Evolutionary conservation across 2,888 invertebrate species (phyloP), one percentile per base, ranked within the genome.

Genomic region (Meandrusa payeni): DNA sequence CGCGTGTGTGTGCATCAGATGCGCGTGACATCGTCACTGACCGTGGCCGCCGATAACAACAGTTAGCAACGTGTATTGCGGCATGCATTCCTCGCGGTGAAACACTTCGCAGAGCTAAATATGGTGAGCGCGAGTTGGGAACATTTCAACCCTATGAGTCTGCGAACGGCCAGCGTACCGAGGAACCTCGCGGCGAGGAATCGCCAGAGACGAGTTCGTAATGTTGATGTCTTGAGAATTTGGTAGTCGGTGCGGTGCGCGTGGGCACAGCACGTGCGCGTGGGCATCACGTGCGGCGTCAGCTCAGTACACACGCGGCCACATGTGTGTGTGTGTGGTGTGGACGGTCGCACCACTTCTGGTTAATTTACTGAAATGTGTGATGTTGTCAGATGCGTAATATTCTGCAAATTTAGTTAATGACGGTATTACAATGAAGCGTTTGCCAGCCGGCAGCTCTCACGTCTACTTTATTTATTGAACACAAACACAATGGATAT

Each of bases 91-190:
- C 9, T 27, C 2, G 28, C 19, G 17, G 12, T 29, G 29, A 26
- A 24, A 40, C 15, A 17, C 31, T 20, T 17, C 17, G 7, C 59
- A 61, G 52, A 57, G 51, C 73, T 74, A 73, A 71, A 76, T 70
- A 75, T 59, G 75, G 76, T 52, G 67, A 62, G 69, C 63, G 61
- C 65, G 57, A 15, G 3, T 3, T 17, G 9, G 5, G 20, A 12
- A 12, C 27, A 4, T 10, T 23, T 6, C 32, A 10, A 2, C 17
- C 40, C 17, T 31, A n/a, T 11, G 31, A 15, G 4, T 7, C 6
- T 1, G 9, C 26, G 5, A 2, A 7, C 19, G 33, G 3, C 40
- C 19, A 28, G 27, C 5, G 2, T 5, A 26, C 32, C 0, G 2
- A 9, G 41, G 12, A 3, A 5, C 5, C 12, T 9, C 5, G 9